Conservation (phyloP, 2,888 invertebrate species). For the Drepanosiphum platanoidis region DNA sequence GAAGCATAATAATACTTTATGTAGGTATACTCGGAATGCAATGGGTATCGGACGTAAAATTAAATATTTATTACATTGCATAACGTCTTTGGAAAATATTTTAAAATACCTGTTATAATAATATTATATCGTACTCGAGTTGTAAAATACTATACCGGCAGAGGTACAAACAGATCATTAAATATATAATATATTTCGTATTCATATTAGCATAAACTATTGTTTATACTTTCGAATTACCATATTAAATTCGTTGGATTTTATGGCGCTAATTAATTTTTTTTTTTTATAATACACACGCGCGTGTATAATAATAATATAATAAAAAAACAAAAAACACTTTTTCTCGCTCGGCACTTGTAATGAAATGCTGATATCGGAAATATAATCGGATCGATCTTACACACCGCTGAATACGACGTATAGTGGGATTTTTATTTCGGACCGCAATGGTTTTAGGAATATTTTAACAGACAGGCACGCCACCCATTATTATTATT, state of each 20-base stretch:
- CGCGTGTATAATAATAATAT: too few species aligned
- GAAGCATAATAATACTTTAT: too few species aligned
- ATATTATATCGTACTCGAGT: background rate
- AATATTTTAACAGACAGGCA: too few species aligned
- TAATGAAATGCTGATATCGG: background rate
- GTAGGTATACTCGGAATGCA: background rate
- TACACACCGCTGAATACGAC: too few species aligned
- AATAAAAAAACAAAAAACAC: too few species aligned
- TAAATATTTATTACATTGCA: background rate
- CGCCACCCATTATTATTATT: too few species aligned
- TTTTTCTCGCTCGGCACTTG: background rate
- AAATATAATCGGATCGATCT: background rate
- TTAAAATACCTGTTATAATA: background rate
- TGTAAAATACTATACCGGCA: background rate
- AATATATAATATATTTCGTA: conserved; percentile 13
- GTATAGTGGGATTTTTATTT: too few species aligned
- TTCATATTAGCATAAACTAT: background rate
- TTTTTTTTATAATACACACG: background rate
- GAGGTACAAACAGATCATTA: background rate
- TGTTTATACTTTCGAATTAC: background rate
- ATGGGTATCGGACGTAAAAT: background rate
- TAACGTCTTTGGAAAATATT: background rate
- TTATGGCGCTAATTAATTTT: background rate
- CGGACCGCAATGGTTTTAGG: too few species aligned
- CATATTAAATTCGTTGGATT: background rate